Conservation (phyloP, 2,797 vertebrate genomes). For the Melopsittacus undulatus region DNA sequence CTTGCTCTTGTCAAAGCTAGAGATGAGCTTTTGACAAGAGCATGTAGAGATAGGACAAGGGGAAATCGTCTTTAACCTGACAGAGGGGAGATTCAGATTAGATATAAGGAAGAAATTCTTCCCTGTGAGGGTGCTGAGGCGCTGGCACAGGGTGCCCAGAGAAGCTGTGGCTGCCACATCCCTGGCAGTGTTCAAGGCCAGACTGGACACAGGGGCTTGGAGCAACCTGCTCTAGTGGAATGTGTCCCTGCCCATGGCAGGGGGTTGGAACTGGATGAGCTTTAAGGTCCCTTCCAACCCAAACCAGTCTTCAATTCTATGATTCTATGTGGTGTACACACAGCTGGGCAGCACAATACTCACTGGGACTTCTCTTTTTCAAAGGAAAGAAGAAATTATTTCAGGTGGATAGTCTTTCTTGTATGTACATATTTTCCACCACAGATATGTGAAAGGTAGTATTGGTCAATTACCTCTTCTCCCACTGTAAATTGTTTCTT, state of each 20-base stretch:
- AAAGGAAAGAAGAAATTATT: neutral
- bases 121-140: neutral
- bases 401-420: neutral
- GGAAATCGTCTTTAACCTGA: neutral
- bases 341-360: rapidly evolving
- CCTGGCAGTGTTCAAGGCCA: neutral
- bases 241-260: neutral
- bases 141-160: neutral
- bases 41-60: neutral
- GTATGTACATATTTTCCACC: neutral
- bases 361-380: neutral
- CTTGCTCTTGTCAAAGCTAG: neutral
- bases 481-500: neutral
- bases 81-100: neutral
- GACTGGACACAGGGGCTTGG: neutral
- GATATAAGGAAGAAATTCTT: neutral
- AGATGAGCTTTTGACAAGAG: neutral
- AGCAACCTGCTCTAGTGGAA: neutral
- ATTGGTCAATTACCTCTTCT: neutral
- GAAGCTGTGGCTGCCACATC: neutral
- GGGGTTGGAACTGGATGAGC: neutral
- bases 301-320: neutral
- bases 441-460: neutral
- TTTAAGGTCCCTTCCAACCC: neutral
- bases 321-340: neutral